These are phyloP conservation scores for Boloria selene DNA, from an alignment of 2,888 invertebrate genomes.

Conservation along the genomic window DNA sequence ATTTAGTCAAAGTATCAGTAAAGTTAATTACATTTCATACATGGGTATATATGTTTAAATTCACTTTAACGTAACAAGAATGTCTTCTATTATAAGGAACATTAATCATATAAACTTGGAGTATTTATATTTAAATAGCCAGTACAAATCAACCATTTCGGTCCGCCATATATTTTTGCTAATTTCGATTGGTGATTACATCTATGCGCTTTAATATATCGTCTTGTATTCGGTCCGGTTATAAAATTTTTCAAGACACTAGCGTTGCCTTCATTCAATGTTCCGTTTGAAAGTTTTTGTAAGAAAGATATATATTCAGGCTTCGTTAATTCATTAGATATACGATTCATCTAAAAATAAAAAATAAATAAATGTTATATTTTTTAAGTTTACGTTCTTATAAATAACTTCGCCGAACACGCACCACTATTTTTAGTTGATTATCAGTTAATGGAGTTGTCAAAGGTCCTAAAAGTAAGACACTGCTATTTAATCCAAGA, in stretches of 20 bases:
- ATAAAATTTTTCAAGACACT: slow-evolving; percentile 62
- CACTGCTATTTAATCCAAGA: slow-evolving; percentile 66
- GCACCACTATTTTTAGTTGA: slow-evolving; percentile 67
- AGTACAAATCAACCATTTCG: slow-evolving; percentile 74
- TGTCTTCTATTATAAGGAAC: not conserved
- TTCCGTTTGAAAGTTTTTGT: slow-evolving; percentile 65
- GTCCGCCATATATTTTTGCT: slow-evolving; percentile 64
- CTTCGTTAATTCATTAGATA: slow-evolving; percentile 67
- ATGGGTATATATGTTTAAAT: too few relatives aligned
- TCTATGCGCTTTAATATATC: slow-evolving; percentile 75
- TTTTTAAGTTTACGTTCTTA: not conserved
- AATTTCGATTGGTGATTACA: slow-evolving; percentile 72
- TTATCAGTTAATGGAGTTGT: slow-evolving; percentile 59
- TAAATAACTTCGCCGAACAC: slow-evolving; percentile 41
- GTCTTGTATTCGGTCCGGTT: slow-evolving; percentile 63
- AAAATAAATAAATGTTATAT: not conserved
- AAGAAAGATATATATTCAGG: slow-evolving; percentile 66
- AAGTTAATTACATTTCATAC: too few relatives aligned
- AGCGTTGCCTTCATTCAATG: slow-evolving; percentile 53
- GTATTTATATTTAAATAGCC: slow-evolving; percentile 73
- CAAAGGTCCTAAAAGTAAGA: slow-evolving; percentile 71
- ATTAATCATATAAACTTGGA: slow-evolving; percentile 70
- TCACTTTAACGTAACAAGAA: not conserved
- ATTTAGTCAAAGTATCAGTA: too few relatives aligned
- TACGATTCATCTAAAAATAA: slow-evolving; percentile 66